Conservation (phyloP, 2,797 vertebrate species). For the Valencia hispanica region DNA sequence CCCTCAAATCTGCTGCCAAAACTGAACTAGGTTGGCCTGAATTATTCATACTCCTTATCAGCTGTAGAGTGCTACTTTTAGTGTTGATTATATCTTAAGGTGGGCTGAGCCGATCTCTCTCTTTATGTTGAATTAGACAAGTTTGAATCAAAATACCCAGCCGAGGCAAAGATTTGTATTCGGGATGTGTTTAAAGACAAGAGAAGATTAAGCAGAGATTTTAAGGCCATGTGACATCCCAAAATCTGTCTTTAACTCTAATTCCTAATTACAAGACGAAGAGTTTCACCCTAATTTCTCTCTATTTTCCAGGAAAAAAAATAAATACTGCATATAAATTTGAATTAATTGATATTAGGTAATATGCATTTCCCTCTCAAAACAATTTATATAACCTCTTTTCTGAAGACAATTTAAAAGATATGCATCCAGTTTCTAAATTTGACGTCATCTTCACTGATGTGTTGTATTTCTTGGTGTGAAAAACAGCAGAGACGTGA, state of each 20-base stretch:
- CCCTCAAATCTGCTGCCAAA: constrained; percentile 18
- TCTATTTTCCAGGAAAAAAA: constrained; percentile 34
- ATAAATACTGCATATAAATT: constrained; percentile 7
- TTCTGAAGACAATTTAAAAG: constrained; percentile 18
- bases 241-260: constrained; percentile 63
- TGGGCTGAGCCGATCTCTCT: neutral
- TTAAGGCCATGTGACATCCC: constrained; percentile 51
- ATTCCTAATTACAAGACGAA: constrained; percentile 45
- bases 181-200: constrained; percentile 45
- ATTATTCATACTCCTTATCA: constrained; percentile 6
- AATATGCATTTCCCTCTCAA: neutral
- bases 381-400: neutral
- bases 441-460: constrained; percentile 41
- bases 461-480: constrained; percentile 39
- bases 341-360: neutral
- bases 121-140: constrained; percentile 13
- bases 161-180: constrained; percentile 43
- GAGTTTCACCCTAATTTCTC: constrained; percentile 20
- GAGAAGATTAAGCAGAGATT: constrained; percentile 65
- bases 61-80: neutral
- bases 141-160: constrained; percentile 16
- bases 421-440: constrained; percentile 24
- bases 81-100: neutral
- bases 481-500: constrained; percentile 63
- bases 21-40: constrained; percentile 16